phyloP scores from a whole-genome alignment of 1,140 invertebrate genomes.

The Lepidurus packardi region DNA sequence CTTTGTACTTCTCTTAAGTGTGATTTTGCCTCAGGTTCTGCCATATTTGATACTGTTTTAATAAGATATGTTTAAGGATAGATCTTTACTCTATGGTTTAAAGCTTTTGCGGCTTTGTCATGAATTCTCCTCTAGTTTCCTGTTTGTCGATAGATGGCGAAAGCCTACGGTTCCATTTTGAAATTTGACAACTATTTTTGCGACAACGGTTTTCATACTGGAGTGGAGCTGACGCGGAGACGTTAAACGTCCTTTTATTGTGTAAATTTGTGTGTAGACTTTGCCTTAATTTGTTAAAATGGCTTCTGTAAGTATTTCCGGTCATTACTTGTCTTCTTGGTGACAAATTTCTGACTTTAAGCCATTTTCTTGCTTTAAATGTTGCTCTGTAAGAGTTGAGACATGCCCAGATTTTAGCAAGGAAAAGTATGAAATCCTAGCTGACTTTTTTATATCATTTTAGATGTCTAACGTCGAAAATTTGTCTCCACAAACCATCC shows the following conservation, averaged over 20 bases:
- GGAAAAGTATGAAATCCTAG: too few relatives aligned
- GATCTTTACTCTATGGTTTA: too few relatives aligned
- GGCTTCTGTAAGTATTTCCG: neutral
- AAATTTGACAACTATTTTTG: neutral
- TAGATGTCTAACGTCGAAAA: constrained; percentile 78
- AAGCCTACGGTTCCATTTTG: neutral
- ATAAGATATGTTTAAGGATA: too few relatives aligned
- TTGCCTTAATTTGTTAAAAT: neutral
- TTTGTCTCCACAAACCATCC: constrained; percentile 83
- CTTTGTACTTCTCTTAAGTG: neutral
- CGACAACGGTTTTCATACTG: neutral
- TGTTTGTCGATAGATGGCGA: neutral
- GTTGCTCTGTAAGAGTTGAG: too few relatives aligned
- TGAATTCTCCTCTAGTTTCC: too few relatives aligned
- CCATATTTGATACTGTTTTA: neutral
- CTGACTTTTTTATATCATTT: constrained; percentile 12
- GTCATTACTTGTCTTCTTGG: neutral
- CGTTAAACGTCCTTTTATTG: neutral
- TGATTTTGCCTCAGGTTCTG: neutral
- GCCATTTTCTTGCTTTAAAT: too few relatives aligned
- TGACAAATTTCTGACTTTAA: too few relatives aligned
- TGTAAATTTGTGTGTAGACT: constrained; percentile 15
- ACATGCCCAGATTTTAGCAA: too few relatives aligned
- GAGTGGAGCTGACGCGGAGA: neutral
- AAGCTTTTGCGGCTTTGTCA: too few relatives aligned